These are phyloP conservation scores for Labeo catla DNA, from an alignment of 2,113 vertebrate species.

Conservation along the genomic window DNA sequence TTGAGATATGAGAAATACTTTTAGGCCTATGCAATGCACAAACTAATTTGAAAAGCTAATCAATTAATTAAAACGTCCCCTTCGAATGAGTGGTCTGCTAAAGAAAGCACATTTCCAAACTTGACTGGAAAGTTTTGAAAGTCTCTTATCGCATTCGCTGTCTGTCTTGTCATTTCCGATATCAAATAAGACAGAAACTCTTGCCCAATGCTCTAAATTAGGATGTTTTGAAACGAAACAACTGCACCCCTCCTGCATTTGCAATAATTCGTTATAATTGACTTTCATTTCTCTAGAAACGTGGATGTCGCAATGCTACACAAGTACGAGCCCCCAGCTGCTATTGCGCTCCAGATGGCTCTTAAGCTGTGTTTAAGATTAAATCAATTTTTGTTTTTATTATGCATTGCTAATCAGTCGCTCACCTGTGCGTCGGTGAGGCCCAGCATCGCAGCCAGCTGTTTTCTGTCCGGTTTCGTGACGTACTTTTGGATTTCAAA, in stretches of 20 bases:
- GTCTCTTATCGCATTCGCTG: neutral
- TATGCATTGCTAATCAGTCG: neutral
- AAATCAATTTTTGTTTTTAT: no score
- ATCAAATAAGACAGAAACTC: constrained; percentile 3
- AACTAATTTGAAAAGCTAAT: neutral
- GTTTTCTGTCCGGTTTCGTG: constrained; percentile 97
- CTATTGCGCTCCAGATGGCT: neutral
- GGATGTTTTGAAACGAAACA: constrained; percentile 42
- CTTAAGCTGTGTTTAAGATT: neutral
- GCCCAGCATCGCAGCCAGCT: constrained; percentile 96
- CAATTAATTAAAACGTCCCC: neutral
- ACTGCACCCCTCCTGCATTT: constrained; percentile 46
- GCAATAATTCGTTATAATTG: constrained; percentile 58
- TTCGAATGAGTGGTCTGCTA: neutral
- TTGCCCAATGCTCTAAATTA: constrained; percentile 8
- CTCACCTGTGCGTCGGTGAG: constrained; percentile 97
- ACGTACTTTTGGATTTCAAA: constrained; percentile 99
- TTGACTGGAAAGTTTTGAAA: neutral
- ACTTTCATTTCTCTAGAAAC: constrained; percentile 63
- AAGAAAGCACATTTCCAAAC: neutral
- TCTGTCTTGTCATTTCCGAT: neutral
- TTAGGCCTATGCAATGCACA: neutral
- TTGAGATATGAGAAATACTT: no score
- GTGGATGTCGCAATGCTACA: constrained; percentile 55
- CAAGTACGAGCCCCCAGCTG: neutral